phyloP scores from a whole-genome alignment of 2,113 vertebrate species.

The Dissostichus mawsoni region DNA sequence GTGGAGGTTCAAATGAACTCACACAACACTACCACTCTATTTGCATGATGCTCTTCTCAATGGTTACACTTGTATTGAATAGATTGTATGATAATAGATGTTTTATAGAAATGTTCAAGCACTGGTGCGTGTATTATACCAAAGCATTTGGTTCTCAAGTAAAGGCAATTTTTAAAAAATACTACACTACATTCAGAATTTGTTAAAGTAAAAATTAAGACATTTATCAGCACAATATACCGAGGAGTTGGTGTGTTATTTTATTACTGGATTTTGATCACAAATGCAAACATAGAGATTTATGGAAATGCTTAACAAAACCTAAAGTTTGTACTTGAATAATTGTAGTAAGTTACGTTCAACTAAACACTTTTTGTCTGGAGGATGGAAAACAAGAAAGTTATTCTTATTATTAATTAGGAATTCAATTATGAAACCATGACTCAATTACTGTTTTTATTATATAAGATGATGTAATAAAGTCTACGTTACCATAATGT shows the following conservation, averaged over 20 bases:
- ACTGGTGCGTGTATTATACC: not conserved
- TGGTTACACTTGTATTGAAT: too few species aligned
- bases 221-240: not conserved
- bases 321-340: too few species aligned
- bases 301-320: too few species aligned
- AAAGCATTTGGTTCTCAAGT: not conserved
- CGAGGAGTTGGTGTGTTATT: not conserved
- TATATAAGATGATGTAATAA: not conserved
- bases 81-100: not conserved
- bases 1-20: conserved; percentile 27
- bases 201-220: not conserved
- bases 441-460: not conserved
- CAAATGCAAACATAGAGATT: too few species aligned
- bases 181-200: not conserved
- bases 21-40: not conserved
- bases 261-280: too few species aligned
- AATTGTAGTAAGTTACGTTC: too few species aligned
- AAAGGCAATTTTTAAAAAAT: too few species aligned
- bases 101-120: not conserved
- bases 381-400: too few species aligned
- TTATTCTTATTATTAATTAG: too few species aligned
- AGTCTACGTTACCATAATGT: too few species aligned
- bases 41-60: too few species aligned
- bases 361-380: too few species aligned
- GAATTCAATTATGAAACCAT: not conserved